A percentile compares a stretch with the other conserved stretches of the same genome.
These are phyloP conservation scores for Trilocha varians DNA, from an alignment of 2,888 invertebrate species.

Conservation along the genomic window DNA sequence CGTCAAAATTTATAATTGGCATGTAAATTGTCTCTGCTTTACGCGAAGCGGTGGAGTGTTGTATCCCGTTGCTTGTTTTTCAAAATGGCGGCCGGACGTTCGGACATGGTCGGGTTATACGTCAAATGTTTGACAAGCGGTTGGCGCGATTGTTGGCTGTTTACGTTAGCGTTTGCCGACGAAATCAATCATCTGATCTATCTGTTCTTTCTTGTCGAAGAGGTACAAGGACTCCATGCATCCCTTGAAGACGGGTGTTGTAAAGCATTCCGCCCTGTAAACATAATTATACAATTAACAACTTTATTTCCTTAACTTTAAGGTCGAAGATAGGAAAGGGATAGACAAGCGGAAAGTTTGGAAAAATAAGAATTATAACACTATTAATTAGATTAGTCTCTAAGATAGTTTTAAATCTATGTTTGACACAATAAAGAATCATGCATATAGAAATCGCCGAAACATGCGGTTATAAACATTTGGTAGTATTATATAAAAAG, in stretches of 20 bases:
- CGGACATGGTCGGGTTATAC: constrained; percentile 34
- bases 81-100: constrained; percentile 26
- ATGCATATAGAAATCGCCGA: too few relatives aligned
- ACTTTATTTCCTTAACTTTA: background rate
- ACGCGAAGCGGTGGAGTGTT: constrained; percentile 46
- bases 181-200: constrained; percentile 85
- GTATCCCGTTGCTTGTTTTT: constrained; percentile 34
- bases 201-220: constrained; percentile 83
- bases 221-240: constrained; percentile 86
- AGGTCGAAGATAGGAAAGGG: background rate
- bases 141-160: constrained; percentile 33
- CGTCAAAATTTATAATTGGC: constrained; percentile 47
- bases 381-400: too few relatives aligned
- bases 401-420: too few relatives aligned
- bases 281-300: constrained; percentile 18
- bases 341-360: background rate
- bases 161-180: constrained; percentile 76
- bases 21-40: constrained; percentile 46
- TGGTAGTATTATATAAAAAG: too few relatives aligned
- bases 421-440: too few relatives aligned
- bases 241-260: constrained; percentile 85
- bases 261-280: constrained; percentile 84
- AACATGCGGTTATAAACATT: too few relatives aligned
- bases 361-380: too few relatives aligned
- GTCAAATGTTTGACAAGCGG: constrained; percentile 20